A percentile compares a stretch with the other conserved stretches of the same genome.
These are phyloP conservation scores for Drosophila setosimentum DNA, from an alignment of 2,888 invertebrate species.

Conservation along the genomic window DNA sequence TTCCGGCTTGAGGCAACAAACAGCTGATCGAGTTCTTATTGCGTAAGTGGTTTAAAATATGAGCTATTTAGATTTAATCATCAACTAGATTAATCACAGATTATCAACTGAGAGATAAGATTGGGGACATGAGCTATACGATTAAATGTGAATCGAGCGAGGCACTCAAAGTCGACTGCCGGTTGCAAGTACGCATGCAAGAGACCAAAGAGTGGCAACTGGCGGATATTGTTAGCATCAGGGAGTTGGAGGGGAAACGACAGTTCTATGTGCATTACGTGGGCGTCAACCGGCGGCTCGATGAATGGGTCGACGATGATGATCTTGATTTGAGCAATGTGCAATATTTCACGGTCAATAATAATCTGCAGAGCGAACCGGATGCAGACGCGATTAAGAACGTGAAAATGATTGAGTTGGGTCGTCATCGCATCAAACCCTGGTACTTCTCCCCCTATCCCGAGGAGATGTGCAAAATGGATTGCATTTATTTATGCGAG, in stretches of 20 bases:
- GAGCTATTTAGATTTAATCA: not conserved
- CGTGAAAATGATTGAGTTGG: slow-evolving; percentile 98
- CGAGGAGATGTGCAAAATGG: slow-evolving; percentile 94
- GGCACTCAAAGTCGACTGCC: slow-evolving; percentile 94
- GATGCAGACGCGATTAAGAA: slow-evolving; percentile 93
- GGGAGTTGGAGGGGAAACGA: slow-evolving; percentile 89
- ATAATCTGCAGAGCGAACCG: not conserved
- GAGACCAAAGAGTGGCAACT: slow-evolving; percentile 96
- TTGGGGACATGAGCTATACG: not conserved
- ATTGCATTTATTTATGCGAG: slow-evolving; percentile 99
- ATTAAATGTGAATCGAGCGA: slow-evolving; percentile 86
- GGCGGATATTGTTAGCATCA: slow-evolving; percentile 98
- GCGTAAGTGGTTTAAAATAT: not conserved
- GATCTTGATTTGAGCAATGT: slow-evolving; percentile 96
- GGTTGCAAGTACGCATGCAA: slow-evolving; percentile 97
- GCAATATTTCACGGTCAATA: slow-evolving; percentile 89
- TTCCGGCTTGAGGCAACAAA: not conserved
- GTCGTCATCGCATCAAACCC: slow-evolving; percentile 96
- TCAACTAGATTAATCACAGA: not conserved
- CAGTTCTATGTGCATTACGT: slow-evolving; percentile 98
- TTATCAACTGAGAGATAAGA: not conserved
- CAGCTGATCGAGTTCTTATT: not conserved
- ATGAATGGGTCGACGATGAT: slow-evolving; percentile 99
- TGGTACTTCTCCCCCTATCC: slow-evolving; percentile 99
- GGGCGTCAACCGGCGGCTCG: slow-evolving; percentile 98